These are phyloP conservation scores for Hirundo rustica DNA, from an alignment of 2,797 vertebrate genomes.

Conservation along the genomic window DNA sequence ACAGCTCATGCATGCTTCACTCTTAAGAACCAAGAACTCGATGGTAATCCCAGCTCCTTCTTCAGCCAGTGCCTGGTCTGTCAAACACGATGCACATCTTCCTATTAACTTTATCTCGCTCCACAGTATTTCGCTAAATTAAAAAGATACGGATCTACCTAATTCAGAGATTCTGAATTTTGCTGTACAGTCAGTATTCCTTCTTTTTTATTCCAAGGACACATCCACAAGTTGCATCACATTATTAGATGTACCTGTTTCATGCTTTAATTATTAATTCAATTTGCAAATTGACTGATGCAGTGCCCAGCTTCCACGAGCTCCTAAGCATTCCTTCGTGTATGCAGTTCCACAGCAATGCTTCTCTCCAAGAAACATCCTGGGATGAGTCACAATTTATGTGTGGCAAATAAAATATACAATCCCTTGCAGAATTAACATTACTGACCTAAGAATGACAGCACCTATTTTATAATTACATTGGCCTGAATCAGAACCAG, in stretches of 20 bases:
- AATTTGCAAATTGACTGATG: constrained; percentile 14
- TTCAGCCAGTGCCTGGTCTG: constrained; percentile 13
- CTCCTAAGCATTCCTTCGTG: not conserved
- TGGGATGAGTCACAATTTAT: not conserved
- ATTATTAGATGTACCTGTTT: constrained; percentile 19
- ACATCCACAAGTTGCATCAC: constrained; percentile 21
- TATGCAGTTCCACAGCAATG: not conserved
- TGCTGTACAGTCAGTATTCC: constrained; percentile 41
- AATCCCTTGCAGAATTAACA: not conserved
- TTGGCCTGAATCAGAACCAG: not conserved
- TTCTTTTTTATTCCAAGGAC: constrained; percentile 20
- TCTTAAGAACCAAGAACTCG: not conserved
- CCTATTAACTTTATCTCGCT: constrained; percentile 40
- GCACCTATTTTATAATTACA: not conserved
- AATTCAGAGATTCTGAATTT: constrained; percentile 45
- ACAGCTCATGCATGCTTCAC: not conserved
- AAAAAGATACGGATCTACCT: constrained; percentile 50
- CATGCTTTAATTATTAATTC: constrained; percentile 31
- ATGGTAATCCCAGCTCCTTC: not conserved
- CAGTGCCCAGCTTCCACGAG: not conserved
- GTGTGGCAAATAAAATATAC: not conserved
- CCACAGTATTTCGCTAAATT: constrained; percentile 43
- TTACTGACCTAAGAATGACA: not conserved
- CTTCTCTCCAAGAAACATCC: not conserved
- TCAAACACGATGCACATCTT: not conserved